Evolutionary conservation across 2,888 invertebrate species (phyloP), one percentile per base, ranked within the genome.

Genomic region (Dichetophora obliterata): DNA sequence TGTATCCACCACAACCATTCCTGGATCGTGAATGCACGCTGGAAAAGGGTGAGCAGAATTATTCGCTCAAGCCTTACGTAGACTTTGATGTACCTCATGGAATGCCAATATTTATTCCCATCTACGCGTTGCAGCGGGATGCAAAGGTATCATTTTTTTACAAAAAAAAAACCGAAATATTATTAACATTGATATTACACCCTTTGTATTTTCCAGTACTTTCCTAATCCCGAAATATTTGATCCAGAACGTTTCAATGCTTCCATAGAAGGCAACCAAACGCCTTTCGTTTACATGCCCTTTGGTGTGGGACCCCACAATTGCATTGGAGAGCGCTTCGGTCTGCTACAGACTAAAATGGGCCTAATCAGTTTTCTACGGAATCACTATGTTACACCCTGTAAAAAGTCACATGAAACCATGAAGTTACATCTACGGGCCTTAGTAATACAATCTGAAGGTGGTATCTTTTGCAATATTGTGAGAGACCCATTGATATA

Each of bases 1-100:
- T 89, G 14, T 89, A 89, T 81, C 88, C 89, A 6, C 83, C 87
- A 9, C 82, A 87, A 0, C 85, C 89, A 0, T 87, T 88, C 50
- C 70, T 89, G 9, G 89, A 88, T 81, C 84, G 89, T 2, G 80
- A 84, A 70, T 89, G 88, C 66, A 86, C 85, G 19, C 78, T 84
- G 1, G 14, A 77, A 3, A 63, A 63, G 31, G 31, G 14, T 31
- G 63, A 31, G 16, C 71, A 79, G 5, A 84, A 81, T 5, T 88
- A 84, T 22, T 85, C 85, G 4, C 69, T 89, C 34, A 80, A 83
- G 22, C 83, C 85, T 0, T 81, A 83, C 34, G 63, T 31, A 8
- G 31, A 63, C 22, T 63, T 63, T 11, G 57, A 65, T 0, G 73
- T 89, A 11, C 82, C 83, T 0, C 24, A 82, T 19, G 85, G 85